Evolutionary conservation across 2,113 vertebrate genomes (phyloP), one percentile per base, ranked within the genome.

Genomic region (Edolisoma coerulescens): DNA sequence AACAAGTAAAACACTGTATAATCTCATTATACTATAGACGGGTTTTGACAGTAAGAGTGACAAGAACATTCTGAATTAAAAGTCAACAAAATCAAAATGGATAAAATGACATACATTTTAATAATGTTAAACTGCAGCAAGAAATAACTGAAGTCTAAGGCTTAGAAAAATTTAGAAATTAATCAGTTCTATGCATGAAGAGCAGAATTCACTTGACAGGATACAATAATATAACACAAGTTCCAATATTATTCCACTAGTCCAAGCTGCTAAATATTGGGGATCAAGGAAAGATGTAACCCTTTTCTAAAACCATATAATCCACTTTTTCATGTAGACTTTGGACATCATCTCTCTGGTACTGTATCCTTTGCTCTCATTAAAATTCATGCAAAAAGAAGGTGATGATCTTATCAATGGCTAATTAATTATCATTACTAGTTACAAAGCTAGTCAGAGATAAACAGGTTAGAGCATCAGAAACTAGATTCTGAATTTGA

Each of bases 41-140:
- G 10, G 10, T 16, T 78, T 79, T 92, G 53, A 89, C 69, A 94
- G 50, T 64, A 64, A 64, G n/a, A 74, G 9, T 56, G 32, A 84
- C 60, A 92, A 44, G 64, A 84, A 54, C 22, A 78, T 75, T 92
- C 84, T 95, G 42, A 95, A 95, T 64, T 78, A 92, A 75, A 94
- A 84, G 41, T 92, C 65, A 95, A 88, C 45, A 87, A 81, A 92
- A 95, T 87, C 92, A 91, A 95, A 92, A 84, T 53, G 28, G 37
- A 68, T 68, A 45, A 89, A 81, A 71, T 53, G 8, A 87, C 90
- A 71, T 30, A 45, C 2, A 33, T 84, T 84, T 87, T 94, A 92
- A 75, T 50, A 77, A 54, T 70, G 3, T 70, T 93, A 82, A 87
- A 79, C 77, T 91, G n/a, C 19, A 70, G 16, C 13, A 94, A 75